phyloP scores from a whole-genome alignment of 2,888 invertebrate species.

The Xanthorhoe spadicearia region DNA sequence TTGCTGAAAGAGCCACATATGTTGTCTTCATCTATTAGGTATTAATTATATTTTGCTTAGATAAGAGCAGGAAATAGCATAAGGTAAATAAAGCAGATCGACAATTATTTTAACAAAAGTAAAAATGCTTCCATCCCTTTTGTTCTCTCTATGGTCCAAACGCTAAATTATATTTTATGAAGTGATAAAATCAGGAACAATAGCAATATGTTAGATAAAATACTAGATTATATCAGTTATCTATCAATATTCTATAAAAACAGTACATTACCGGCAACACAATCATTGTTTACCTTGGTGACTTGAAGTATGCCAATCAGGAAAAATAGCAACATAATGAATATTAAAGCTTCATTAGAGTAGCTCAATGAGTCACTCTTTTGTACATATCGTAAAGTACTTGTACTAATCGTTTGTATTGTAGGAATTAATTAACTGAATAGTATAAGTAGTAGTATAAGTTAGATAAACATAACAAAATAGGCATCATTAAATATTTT shows the following conservation, averaged over 20 bases:
- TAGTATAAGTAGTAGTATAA: too few relatives aligned
- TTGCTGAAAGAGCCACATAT: too few relatives aligned
- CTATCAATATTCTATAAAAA: constrained; percentile 19
- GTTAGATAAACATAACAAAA: neutral
- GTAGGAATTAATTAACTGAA: neutral
- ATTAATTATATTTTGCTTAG: too few relatives aligned
- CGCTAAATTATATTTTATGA: constrained; percentile 14
- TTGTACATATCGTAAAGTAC: neutral
- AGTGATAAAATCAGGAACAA: constrained; percentile 28
- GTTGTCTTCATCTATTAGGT: too few relatives aligned
- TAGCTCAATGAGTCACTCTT: constrained; percentile 1
- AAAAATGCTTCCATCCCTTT: too few relatives aligned
- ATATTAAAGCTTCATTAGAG: neutral
- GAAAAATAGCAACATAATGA: constrained; percentile 5
- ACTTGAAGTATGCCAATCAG: constrained; percentile 7
- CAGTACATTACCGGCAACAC: neutral
- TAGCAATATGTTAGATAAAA: constrained; percentile 30
- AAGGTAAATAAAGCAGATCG: too few relatives aligned
- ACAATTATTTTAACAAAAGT: too few relatives aligned
- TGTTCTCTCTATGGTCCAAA: neutral
- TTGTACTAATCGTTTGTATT: neutral
- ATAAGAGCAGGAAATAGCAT: too few relatives aligned
- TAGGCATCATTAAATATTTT: too few relatives aligned
- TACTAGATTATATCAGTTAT: constrained; percentile 10
- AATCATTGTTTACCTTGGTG: constrained; percentile 6